Base-by-base conservation (phyloP, 1,140 invertebrate genomes). In the Saccostrea glomerata region DNA sequence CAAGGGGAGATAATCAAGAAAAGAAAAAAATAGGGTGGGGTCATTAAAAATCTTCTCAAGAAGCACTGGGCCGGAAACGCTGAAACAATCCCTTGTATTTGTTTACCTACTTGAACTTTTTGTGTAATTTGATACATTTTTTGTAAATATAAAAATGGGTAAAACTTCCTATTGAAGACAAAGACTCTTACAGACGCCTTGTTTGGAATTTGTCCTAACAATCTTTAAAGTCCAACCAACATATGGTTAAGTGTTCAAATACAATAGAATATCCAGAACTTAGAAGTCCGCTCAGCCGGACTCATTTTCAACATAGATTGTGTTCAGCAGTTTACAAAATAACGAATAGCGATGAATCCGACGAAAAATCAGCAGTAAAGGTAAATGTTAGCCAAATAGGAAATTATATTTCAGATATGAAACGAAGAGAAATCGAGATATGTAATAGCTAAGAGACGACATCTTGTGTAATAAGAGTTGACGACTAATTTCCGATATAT, bases 391-490 rank as follows among this genome's bases (percentile, higher is more conserved):
- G n/a, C n/a, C 66, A 23, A 20, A 70, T 25, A 23, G 66, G 66
- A 23, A 23, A 70, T n/a, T 36, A 36, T 36, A 12, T 70, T 12
- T 70, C 66, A 11, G 23, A 23, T n/a, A 11, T 36, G 23, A 23
- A 70, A 70, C 23, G 66, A 70, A 70, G 66, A 70, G 23, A 70
- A 23, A 70, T 70, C 66, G 20, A 70, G 66, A 70, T 23, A n/a
- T 20, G 82, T 40, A 12, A 83, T 15, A 83, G 47, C 17, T 15
- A 13, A 36, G 13, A 30, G 82, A 55, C 36, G 47, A 23, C 13
- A 40, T 83, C 20, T 4, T 9, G n/a, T 47, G 47, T 40, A 40
- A 15, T 9, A 83, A 40, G 36, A 40, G 17, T 23, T 83, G 12
- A 40, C 7, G 12, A 55, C 17, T 83, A 83, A 40, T 13, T 40